Percentiles rank a stretch among this genome's conserved stretches.
Conservation (phyloP, 2,797 vertebrate genomes). For the Protosalanx chinensis region DNA sequence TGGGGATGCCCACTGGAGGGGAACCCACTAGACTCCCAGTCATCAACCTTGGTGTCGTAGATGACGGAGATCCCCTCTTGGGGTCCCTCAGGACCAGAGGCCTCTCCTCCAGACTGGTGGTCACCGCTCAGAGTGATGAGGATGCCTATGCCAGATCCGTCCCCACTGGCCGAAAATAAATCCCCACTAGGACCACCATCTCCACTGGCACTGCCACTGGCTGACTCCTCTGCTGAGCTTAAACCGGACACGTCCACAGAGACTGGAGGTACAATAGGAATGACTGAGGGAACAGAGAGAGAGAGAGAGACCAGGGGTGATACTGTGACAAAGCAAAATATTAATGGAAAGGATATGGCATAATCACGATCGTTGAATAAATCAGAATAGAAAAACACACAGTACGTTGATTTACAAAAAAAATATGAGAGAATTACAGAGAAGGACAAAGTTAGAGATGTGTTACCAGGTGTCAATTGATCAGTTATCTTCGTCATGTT, state of each 20-base stretch:
- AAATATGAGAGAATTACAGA: not conserved
- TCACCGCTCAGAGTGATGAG: conserved; percentile 45
- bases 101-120: conserved; percentile 45
- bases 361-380: not conserved
- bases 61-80: conserved; percentile 48
- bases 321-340: not conserved
- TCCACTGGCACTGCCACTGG: conserved; percentile 24
- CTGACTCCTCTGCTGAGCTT: conserved; percentile 55
- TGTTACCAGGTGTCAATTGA: conserved; percentile 44
- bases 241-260: conserved; percentile 57
- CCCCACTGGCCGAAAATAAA: conserved; percentile 46
- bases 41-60: conserved; percentile 39
- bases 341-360: no score
- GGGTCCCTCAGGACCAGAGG: conserved; percentile 44
- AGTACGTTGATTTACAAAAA: not conserved
- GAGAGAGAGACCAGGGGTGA: not conserved
- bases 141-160: conserved; percentile 44
- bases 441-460: not conserved
- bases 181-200: conserved; percentile 35
- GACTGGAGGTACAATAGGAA: conserved; percentile 58
- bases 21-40: conserved; percentile 45
- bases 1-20: conserved; percentile 27
- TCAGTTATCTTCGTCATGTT: conserved; percentile 37
- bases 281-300: conserved; percentile 34
- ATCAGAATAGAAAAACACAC: not conserved